phyloP scores from a whole-genome alignment of 2,888 invertebrate species.

The Malthinus flaveolus region DNA sequence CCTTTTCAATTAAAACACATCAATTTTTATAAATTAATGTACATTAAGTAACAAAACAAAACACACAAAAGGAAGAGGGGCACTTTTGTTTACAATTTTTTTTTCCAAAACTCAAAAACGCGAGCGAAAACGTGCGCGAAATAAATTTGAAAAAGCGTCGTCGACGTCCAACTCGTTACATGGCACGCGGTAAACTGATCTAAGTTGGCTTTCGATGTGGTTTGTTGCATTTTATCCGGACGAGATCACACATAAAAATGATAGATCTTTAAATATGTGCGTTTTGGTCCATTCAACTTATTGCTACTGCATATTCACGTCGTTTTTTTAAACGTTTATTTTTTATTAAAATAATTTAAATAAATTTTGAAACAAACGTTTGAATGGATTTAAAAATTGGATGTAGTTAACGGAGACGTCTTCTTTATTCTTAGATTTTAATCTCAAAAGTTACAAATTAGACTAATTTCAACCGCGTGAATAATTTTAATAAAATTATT shows the following conservation, averaged over 20 bases:
- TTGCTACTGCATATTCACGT: constrained; percentile 17
- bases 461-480: no score
- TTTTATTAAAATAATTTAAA: no score
- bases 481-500: no score
- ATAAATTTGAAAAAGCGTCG: constrained; percentile 4
- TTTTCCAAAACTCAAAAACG: constrained; percentile 3
- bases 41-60: not conserved
- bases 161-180: constrained; percentile 14
- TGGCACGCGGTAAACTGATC: constrained; percentile 25
- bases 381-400: no score
- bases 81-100: not conserved
- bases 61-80: not conserved
- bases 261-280: constrained; percentile 18
- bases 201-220: constrained; percentile 21
- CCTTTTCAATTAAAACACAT: not conserved
- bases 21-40: not conserved
- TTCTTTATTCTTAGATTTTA: no score
- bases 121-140: constrained; percentile 6
- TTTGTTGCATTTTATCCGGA: constrained; percentile 28
- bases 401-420: no score
- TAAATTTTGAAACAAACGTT: no score
- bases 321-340: not conserved
- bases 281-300: constrained; percentile 28
- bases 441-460: no score
- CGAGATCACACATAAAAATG: constrained; percentile 14